Percentiles rank a stretch among this genome's conserved stretches.
phyloP scores from a whole-genome alignment of 2,888 invertebrate genomes.

The Caenorhabditis sp. region DNA sequence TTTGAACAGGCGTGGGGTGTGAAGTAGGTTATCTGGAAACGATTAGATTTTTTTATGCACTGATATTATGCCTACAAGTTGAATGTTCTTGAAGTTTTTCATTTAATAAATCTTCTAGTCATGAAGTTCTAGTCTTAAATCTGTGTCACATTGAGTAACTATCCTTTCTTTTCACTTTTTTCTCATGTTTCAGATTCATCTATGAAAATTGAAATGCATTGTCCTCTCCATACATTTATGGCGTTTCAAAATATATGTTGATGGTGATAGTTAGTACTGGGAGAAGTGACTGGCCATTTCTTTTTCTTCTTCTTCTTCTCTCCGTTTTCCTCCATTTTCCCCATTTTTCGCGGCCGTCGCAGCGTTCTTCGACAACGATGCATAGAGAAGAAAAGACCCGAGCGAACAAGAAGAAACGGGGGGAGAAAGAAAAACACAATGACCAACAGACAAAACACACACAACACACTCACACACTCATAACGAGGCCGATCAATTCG shows the following conservation, averaged over 20 bases:
- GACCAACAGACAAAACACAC: conserved; percentile 8
- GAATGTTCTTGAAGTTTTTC: neutral
- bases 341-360: neutral
- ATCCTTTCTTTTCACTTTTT: no score
- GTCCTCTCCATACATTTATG: neutral
- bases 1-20: no score
- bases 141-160: no score
- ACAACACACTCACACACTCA: conserved; percentile 17
- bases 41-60: no score
- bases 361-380: neutral
- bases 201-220: neutral
- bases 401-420: neutral
- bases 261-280: conserved; percentile 6
- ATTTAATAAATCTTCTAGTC: no score
- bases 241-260: neutral
- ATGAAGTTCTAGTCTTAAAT: no score
- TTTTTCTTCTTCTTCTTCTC: neutral
- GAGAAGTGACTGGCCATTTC: neutral
- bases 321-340: neutral
- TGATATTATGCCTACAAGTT: neutral
- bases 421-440: conserved; percentile 4
- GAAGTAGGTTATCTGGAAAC: no score
- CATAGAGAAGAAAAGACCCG: no score
- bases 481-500: conserved; percentile 7
- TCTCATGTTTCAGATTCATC: no score